These are phyloP conservation scores for Bombus huntii DNA, from an alignment of 1,140 invertebrate genomes.

Conservation along the genomic window DNA sequence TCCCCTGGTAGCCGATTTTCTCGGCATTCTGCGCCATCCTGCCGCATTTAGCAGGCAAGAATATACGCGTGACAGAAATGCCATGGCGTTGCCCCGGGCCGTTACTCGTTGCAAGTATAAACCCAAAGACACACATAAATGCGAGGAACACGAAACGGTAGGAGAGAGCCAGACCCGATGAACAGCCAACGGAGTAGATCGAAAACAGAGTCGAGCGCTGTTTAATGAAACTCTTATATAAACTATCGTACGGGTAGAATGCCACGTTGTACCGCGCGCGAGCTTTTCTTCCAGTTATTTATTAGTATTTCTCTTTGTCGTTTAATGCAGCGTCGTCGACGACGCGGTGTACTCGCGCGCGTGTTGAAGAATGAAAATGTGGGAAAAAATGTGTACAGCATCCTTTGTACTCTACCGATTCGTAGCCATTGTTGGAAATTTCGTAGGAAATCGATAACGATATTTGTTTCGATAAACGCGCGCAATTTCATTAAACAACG, in stretches of 20 bases:
- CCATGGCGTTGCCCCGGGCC: slow-evolving; percentile 12
- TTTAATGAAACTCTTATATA: slow-evolving; percentile 10
- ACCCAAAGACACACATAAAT: slow-evolving; percentile 16
- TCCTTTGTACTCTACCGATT: background rate
- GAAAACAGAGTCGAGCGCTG: background rate
- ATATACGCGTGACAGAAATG: slow-evolving; percentile 48
- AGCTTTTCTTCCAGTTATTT: background rate
- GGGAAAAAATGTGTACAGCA: background rate
- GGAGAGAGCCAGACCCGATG: background rate
- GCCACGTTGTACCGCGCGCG: too few species aligned
- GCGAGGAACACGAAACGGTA: background rate
- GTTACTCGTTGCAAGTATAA: slow-evolving; percentile 7
- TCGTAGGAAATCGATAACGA: background rate
- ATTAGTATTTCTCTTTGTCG: background rate
- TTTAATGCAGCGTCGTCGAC: background rate
- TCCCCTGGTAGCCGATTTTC: slow-evolving; percentile 45
- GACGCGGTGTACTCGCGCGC: too few species aligned
- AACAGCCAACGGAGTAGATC: background rate
- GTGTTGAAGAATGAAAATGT: background rate
- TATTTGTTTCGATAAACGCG: too few species aligned
- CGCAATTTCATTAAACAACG: too few species aligned
- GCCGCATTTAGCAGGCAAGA: slow-evolving; percentile 44
- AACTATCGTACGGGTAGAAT: background rate
- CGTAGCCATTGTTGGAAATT: background rate
- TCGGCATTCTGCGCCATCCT: slow-evolving; percentile 24